phyloP scores from a whole-genome alignment of 2,797 vertebrate genomes.

The Meriones psammophilus region DNA sequence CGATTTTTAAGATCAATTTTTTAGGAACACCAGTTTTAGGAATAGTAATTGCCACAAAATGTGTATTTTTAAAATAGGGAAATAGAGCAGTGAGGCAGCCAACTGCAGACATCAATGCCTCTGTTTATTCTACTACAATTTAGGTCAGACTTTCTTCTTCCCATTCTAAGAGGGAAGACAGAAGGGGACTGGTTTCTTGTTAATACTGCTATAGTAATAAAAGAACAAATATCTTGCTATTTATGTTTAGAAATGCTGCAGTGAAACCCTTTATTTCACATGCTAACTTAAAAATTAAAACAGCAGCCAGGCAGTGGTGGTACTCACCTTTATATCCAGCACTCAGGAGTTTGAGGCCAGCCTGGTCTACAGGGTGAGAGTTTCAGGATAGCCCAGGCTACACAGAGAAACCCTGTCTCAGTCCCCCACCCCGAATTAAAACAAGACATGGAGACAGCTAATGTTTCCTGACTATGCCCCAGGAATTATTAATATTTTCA shows the following conservation, averaged over 20 bases:
- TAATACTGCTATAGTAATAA: background rate
- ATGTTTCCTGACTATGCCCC: slow-evolving; percentile 2
- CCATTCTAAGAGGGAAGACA: slow-evolving; percentile 22
- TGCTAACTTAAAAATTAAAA: background rate
- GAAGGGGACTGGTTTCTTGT: background rate
- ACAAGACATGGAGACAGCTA: background rate
- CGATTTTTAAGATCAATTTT: slow-evolving; percentile 52
- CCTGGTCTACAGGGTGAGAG: too few relatives aligned
- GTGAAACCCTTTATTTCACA: background rate
- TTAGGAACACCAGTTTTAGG: slow-evolving; percentile 7
- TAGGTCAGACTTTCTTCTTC: slow-evolving; percentile 1
- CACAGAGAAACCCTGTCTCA: too few relatives aligned
- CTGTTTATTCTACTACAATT: slow-evolving; percentile 32
- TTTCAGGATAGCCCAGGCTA: too few relatives aligned
- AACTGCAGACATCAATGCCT: background rate
- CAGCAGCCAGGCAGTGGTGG: background rate
- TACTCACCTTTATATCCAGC: too few relatives aligned
- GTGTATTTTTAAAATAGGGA: slow-evolving; percentile 46
- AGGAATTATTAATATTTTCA: slow-evolving; percentile 14
- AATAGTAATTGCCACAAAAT: slow-evolving; percentile 51
- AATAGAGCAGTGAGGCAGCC: slow-evolving; percentile 18
- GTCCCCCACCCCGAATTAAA: too few relatives aligned
- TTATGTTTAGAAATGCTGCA: background rate
- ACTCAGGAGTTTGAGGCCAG: too few relatives aligned
- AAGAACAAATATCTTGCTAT: background rate